Evolutionary conservation across 2,113 vertebrate genomes (phyloP).

Genomic region (Xiphophorus maculatus): DNA sequence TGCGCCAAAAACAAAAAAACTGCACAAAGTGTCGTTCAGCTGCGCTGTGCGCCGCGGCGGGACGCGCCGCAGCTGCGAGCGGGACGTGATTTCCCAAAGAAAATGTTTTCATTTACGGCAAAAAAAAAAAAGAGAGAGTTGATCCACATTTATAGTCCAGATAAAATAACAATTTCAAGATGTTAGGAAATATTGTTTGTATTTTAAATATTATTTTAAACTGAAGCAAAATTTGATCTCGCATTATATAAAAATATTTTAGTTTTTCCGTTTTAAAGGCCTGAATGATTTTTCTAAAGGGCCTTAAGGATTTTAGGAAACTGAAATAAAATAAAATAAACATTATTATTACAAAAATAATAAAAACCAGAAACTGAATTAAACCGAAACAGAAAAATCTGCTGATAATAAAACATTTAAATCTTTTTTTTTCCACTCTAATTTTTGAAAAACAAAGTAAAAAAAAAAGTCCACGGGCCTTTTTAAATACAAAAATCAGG

Average conservation of each 20-base stretch:
- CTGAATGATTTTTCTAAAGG: not conserved
- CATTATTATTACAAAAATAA: not conserved
- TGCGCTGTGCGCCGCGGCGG: not conserved
- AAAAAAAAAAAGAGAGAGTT: not conserved
- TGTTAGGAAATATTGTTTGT: not conserved
- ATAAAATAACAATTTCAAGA: too few species aligned
- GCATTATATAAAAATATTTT: not conserved
- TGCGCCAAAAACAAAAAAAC: slow-evolving; percentile 1
- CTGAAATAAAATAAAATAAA: not conserved
- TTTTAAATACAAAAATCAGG: not conserved
- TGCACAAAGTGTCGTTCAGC: not conserved
- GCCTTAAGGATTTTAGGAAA: not conserved
- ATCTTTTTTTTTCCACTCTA: not conserved
- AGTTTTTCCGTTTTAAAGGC: not conserved
- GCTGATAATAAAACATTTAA: not conserved
- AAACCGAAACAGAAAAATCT: not conserved
- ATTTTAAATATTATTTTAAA: not conserved
- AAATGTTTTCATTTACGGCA: not conserved
- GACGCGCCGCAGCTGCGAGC: not conserved
- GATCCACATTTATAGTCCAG: not conserved
- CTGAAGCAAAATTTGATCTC: not conserved
- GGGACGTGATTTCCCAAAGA: not conserved
- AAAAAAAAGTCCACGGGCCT: not conserved
- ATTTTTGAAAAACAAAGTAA: not conserved
- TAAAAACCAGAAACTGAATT: not conserved